A percentile compares a stretch with the other conserved stretches of the same genome.
Conservation (phyloP, 2,113 vertebrate genomes). For the Gracilinanus agilis region DNA sequence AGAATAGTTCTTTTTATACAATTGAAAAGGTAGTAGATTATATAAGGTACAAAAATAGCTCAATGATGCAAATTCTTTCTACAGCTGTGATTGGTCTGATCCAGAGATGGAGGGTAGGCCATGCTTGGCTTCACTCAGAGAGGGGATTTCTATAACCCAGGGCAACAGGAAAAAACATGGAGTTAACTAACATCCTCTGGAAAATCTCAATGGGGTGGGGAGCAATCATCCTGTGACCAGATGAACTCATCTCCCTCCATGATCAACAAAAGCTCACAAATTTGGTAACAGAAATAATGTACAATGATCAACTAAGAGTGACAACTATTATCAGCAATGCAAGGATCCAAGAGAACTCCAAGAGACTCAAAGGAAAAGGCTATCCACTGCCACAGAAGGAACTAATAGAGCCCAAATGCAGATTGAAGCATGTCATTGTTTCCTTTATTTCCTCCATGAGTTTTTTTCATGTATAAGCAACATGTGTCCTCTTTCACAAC, state of each 20-base stretch:
- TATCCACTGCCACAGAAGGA: too few species aligned
- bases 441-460: too few species aligned
- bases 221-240: background rate
- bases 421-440: too few species aligned
- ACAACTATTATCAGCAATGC: too few species aligned
- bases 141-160: background rate
- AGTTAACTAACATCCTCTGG: background rate
- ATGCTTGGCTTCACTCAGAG: background rate
- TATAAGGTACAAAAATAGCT: background rate
- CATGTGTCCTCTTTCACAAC: too few species aligned
- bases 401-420: too few species aligned
- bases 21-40: background rate
- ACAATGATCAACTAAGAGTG: too few species aligned
- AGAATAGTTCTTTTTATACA: background rate
- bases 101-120: background rate
- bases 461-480: too few species aligned
- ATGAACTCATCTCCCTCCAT: background rate
- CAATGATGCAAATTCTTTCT: background rate
- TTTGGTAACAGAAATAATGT: background rate
- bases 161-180: background rate
- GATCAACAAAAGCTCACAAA: background rate
- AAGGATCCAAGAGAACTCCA: too few species aligned
- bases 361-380: too few species aligned
- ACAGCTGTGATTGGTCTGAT: background rate
- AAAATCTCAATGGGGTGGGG: background rate